Base-by-base conservation (phyloP, 1,140 invertebrate species). In the Drosophila dunni region DNA sequence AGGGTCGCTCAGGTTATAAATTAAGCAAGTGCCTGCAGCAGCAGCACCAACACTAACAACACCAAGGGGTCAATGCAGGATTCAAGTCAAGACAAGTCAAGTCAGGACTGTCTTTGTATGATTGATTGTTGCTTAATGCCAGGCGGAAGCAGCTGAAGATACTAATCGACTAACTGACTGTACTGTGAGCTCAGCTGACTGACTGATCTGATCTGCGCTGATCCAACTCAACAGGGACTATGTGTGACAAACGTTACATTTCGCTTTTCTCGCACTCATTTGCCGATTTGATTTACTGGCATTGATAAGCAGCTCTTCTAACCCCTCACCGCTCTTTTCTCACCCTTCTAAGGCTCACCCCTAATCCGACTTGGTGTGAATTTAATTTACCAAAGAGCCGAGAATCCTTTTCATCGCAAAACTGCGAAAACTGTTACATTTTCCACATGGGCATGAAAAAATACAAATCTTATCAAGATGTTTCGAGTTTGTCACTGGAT, bases 381-480 rank as follows among this genome's bases (percentile, higher is more conserved):
- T 89, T 89, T 89, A 89, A 90, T 89, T 90, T 90, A 90, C 72
- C 85, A 89, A 78, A 85, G 86, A 90, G 78, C 80, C 58, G 61
- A 34, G 63, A 89, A 88, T 81, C 86, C 81, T 81, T 90, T 89
- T 73, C 53, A 65, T 20, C 34, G 11, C n/a, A 34, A 29, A 65
- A 58, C 67, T 50, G 50, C 58, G 34, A 53, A 50, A 68, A 62
- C 69, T 65, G 60, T 80, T 80, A 75, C 75, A 75, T 75, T 78
- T 68, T 15, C 34, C 51, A 20, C 34, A 51, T 64, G 13, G 24
- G 11, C 29, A 15, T 56, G 24, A 29, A 0, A 29, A 29, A 29
- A 29, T 29, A 29, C 7, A 15, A n/a, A 36, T 13, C 75, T 90
- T 89, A 89, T 89, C 85, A 71, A 71, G 84, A 69, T 90, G 74